Evolutionary conservation across 2,113 vertebrate genomes (phyloP), one percentile per base, ranked within the genome.

Genomic region (Centrocercus urophasianus): DNA sequence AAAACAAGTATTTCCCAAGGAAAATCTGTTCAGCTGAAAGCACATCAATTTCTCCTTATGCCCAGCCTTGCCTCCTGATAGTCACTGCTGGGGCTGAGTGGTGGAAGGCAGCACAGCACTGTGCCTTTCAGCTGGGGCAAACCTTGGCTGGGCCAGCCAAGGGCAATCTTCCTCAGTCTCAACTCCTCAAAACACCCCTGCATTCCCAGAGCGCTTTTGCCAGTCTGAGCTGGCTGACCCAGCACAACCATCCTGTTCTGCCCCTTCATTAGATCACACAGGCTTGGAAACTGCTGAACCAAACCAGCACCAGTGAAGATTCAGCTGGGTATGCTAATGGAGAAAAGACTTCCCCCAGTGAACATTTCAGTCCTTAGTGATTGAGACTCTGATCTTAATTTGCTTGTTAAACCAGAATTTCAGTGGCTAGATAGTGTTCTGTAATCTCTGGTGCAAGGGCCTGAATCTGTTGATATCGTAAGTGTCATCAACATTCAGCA

Each of bases 391-490:
- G 24, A 69, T 83, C 45, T 65, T 94, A 71, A 86, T 69, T 86
- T 90, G 65, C 27, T 86, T 84, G 80, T 82, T 88, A 90, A 89
- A 90, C 25, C 48, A 28, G 21, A 84, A 75, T 86, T 95, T 88
- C 93, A 83, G 89, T 72, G 57, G 36, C 40, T 83, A 52, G 86
- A 59, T 83, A 95, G 69, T 59, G 88, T 83, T 95, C 91, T 76
- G 86, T 81, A 88, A 90, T 95, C 82, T 93, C 40, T 48, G 77
- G 76, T n/a, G 73, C 72, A 74, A 91, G 79, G 83, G 65, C 91
- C 85, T 63, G 52, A 93, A 93, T 93, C 88, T 95, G 95, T 95
- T 97, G 93, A 78, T 86, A 86, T 84, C 76, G 36, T 57, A 83
- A 95, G 61, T 86, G 93, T 65, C 16, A 42, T 88, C 94, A 83